Evolutionary conservation across 2,888 invertebrate species (phyloP).

Genomic region (Choreutis nemorana): DNA sequence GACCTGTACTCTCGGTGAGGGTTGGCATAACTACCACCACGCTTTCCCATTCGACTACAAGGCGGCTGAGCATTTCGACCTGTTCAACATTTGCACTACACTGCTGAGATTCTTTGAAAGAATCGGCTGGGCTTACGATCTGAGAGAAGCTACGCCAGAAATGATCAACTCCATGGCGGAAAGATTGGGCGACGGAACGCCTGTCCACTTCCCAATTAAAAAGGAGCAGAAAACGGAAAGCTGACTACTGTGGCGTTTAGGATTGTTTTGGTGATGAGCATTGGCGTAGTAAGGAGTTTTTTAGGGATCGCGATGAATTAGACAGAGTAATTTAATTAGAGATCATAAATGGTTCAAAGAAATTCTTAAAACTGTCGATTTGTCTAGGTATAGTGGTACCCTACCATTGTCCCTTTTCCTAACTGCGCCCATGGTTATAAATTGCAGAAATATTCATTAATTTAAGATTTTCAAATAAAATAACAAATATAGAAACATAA

Average conservation of each 20-base stretch:
- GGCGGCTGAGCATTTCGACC: slow-evolving; percentile 62
- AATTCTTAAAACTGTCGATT: too few species aligned
- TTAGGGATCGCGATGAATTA: too few species aligned
- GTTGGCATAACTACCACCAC: slow-evolving; percentile 84
- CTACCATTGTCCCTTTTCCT: too few species aligned
- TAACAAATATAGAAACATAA: too few species aligned
- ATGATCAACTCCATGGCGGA: slow-evolving; percentile 47
- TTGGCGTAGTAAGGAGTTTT: too few species aligned
- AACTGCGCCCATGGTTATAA: too few species aligned
- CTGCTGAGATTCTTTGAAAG: slow-evolving; percentile 42
- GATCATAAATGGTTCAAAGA: too few species aligned
- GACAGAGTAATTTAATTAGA: too few species aligned
- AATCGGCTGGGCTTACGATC: slow-evolving; percentile 53
- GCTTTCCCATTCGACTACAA: slow-evolving; percentile 75
- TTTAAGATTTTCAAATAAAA: too few species aligned
- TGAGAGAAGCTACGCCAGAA: slow-evolving; percentile 43
- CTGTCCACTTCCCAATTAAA: slow-evolving; percentile 32
- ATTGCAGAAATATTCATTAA: too few species aligned
- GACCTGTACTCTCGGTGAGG: slow-evolving; percentile 68
- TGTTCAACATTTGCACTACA: slow-evolving; percentile 42
- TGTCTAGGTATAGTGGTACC: too few species aligned
- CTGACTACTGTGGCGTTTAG: slow-evolving; percentile 1
- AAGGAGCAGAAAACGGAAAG: slow-evolving; percentile 13
- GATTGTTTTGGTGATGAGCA: too few species aligned
- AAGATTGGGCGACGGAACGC: slow-evolving; percentile 51